Base-by-base conservation (phyloP, 2,113 vertebrate genomes). In the Drymodes brunneopygia region DNA sequence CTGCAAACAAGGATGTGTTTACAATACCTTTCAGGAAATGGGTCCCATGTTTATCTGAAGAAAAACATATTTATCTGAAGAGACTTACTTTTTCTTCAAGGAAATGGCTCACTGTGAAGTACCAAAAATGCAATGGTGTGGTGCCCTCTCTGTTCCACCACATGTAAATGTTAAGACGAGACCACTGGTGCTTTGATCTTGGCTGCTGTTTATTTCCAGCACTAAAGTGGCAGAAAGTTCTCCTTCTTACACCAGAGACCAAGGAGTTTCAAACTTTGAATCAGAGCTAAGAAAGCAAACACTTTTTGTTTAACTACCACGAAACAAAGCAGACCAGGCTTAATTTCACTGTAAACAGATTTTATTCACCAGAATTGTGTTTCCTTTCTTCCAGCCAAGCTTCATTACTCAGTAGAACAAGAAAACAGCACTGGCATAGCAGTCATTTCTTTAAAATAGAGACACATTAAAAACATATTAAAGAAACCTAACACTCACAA, bases 341-440 rank as follows among this genome's bases (percentile, higher is more conserved):
- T 54, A 79, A 81, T 87, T 84, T 86, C 51, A 74, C 48, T 81
- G n/a, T 81, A 84, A 97, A 91, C 51, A 94, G 47, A 40, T 62
- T 81, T 89, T 71, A 8, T 40, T 84, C 65, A 60, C 78, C 56
- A 58, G 67, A 92, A 83, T 33, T 36, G 5, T 75, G 45, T 86
- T 91, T 91, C 10, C 22, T 72, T 86, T 80, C 67, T 69, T 88
- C 62, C 53, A 86, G 74, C 13, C 57, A 90, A 92, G 44, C 27
- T 40, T 40, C 16, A 82, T 82, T 56, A 75, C n/a, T 95, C 69
- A 82, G 17, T 38, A 64, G 57, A 88, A 45, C 36, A 91, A 74
- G 75, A 91, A 88, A 88, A 91, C 38, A 81, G 7, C 50, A 40
- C 13, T 33, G 42, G 7, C 65, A 61, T 66, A 45, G 25, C 51